Evolutionary conservation across 1,140 invertebrate species (phyloP), one percentile per base, ranked within the genome.

Genomic region (Nylanderia fulva): DNA sequence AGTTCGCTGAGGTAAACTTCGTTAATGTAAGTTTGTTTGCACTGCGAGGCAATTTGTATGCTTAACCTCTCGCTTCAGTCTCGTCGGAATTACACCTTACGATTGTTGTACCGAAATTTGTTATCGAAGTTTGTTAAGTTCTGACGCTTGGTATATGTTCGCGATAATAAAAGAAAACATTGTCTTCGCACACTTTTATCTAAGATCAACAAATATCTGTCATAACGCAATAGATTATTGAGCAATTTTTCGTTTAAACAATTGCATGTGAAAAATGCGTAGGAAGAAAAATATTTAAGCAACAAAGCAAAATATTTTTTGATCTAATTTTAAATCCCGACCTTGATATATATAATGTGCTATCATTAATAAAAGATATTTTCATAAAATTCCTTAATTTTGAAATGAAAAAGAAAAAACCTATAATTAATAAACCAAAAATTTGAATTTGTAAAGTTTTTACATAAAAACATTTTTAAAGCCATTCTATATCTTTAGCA

Each of bases 21-120:
- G 66, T 82, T 82, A 82, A 82, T 72, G 77, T 82, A 82, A 82
- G 77, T 82, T 82, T 82, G 77, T 82, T 82, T 82, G 77, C 36
- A 68, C 77, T 72, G 77, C 66, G 36, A 42, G 66, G 77, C 77
- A 82, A 82, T 82, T 82, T 82, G 77, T 82, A 82, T 82, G 77
- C 77, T 82, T 82, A 82, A 82, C 77, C 77, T 82, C 75, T 58
- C 52, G 77, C 66, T 82, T 58, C 66, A 54, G 77, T 71, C 77
- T 82, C 66, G 66, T 71, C 24, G 77, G 77, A 82, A 82, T 82
- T 82, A 82, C 66, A 82, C 66, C 52, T 82, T 72, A 82, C 77
- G 66, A 82, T 82, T 82, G 66, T 82, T 82, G 66, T 82, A 82
- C 77, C 24, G 66, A 72, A 82, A 36, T 72, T 72, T 52, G 77